Evolutionary conservation across 2,888 invertebrate species (phyloP).

Genomic region (Sclerodermus sp.): DNA sequence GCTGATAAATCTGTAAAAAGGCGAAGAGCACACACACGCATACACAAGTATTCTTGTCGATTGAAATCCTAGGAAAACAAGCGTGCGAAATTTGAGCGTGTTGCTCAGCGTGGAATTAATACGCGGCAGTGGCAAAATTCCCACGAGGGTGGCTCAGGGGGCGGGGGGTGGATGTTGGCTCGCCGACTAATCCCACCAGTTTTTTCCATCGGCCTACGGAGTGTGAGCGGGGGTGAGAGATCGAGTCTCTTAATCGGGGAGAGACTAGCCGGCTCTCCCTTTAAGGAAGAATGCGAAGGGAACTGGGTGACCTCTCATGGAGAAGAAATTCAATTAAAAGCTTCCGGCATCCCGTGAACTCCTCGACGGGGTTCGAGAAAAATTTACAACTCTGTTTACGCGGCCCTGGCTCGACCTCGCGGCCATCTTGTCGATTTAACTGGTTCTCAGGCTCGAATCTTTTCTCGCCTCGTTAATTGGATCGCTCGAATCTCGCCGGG

Average conservation of each 20-base stretch:
- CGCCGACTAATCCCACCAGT: too few relatives aligned
- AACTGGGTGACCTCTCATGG: too few relatives aligned
- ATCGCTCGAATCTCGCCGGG: slow-evolving; percentile 13
- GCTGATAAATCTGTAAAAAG: too few relatives aligned
- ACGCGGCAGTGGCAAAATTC: too few relatives aligned
- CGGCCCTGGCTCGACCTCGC: slow-evolving; percentile 12
- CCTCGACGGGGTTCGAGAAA: slow-evolving; percentile 21
- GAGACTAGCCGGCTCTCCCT: neutral
- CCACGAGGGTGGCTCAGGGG: too few relatives aligned
- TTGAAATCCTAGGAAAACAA: too few relatives aligned
- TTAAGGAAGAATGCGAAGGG: neutral
- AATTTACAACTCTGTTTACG: slow-evolving; percentile 50
- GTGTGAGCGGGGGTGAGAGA: neutral
- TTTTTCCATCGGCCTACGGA: too few relatives aligned
- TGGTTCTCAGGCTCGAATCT: slow-evolving; percentile 20
- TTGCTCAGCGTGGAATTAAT: too few relatives aligned
- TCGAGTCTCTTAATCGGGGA: neutral
- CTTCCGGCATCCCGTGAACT: neutral
- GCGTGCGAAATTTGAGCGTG: too few relatives aligned
- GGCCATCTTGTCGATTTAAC: slow-evolving; percentile 14
- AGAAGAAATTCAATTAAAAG: slow-evolving; percentile 37
- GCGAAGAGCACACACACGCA: too few relatives aligned
- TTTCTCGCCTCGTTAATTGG: slow-evolving; percentile 28
- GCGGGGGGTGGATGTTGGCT: too few relatives aligned
- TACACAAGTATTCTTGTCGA: too few relatives aligned